A percentile compares a stretch with the other conserved stretches of the same genome.
Conservation (phyloP, 2,888 invertebrate genomes). For the Bombylius discolor region DNA sequence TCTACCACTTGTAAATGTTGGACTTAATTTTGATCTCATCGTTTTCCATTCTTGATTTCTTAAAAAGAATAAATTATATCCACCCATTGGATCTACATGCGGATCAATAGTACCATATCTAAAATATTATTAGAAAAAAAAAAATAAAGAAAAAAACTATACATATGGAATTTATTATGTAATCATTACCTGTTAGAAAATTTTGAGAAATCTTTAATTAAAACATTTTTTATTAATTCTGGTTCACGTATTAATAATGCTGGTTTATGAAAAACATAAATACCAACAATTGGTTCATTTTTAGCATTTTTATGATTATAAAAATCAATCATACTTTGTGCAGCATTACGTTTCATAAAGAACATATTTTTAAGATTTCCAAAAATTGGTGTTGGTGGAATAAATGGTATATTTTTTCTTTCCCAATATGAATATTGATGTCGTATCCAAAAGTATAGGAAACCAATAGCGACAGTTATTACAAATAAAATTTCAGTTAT, state of each 20-base stretch:
- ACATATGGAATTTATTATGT: constrained; percentile 10
- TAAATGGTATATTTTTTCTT: constrained; percentile 29
- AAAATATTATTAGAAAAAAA: background rate
- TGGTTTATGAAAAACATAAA: constrained; percentile 37
- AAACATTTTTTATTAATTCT: constrained; percentile 35
- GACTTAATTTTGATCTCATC: constrained; percentile 35
- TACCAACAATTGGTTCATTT: constrained; percentile 28
- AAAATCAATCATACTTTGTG: constrained; percentile 28
- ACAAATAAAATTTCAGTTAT: background rate
- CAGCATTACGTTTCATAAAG: constrained; percentile 22
- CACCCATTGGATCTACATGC: constrained; percentile 31
- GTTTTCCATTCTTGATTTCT: constrained; percentile 36
- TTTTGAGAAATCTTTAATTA: constrained; percentile 38
- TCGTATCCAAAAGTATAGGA: background rate
- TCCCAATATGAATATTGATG: constrained; percentile 20
- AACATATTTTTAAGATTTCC: constrained; percentile 34
- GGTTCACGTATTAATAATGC: constrained; percentile 35
- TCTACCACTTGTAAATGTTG: constrained; percentile 37
- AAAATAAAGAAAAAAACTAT: too few relatives aligned
- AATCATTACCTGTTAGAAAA: constrained; percentile 30
- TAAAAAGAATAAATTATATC: constrained; percentile 35
- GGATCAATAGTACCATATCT: constrained; percentile 24
- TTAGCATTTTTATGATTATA: constrained; percentile 26
- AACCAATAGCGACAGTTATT: background rate
- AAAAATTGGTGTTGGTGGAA: constrained; percentile 32